Evolutionary conservation across 2,113 vertebrate genomes (phyloP).

Genomic region (Microcebus griseorufus): DNA sequence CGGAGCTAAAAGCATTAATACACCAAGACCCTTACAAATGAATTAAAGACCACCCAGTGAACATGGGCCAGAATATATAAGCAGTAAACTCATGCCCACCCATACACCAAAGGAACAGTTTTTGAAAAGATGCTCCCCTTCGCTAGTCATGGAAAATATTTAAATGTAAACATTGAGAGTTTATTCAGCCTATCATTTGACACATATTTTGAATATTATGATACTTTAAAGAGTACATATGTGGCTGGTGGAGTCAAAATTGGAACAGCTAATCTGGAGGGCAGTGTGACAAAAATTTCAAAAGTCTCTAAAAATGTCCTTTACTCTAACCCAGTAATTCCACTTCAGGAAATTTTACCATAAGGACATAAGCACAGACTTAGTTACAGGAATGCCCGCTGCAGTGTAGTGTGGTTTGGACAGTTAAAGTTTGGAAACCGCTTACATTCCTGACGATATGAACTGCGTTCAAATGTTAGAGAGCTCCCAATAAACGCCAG

Average conservation of each 20-base stretch:
- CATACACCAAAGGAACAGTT: background rate
- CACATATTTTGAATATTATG: background rate
- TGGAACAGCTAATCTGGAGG: background rate
- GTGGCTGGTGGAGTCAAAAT: background rate
- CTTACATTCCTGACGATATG: background rate
- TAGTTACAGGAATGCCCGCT: background rate
- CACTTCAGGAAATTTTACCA: constrained; percentile 4
- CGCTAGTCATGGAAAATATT: background rate
- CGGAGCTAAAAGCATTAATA: background rate
- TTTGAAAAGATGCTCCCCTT: background rate
- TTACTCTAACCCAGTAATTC: background rate
- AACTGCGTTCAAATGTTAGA: background rate
- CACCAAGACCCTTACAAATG: background rate
- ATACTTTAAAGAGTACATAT: background rate
- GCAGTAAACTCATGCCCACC: background rate
- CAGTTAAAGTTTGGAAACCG: constrained; percentile 14
- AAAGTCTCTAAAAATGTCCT: constrained; percentile 31
- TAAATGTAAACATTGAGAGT: background rate
- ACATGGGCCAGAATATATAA: background rate
- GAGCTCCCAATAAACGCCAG: background rate
- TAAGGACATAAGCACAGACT: background rate
- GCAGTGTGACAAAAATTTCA: constrained; percentile 14
- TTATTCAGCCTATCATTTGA: background rate
- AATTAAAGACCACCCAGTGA: background rate
- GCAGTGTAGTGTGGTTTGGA: background rate